Evolutionary conservation across 2,797 vertebrate species (phyloP), one percentile per base, ranked within the genome.

Genomic region (Aratinga solstitialis): DNA sequence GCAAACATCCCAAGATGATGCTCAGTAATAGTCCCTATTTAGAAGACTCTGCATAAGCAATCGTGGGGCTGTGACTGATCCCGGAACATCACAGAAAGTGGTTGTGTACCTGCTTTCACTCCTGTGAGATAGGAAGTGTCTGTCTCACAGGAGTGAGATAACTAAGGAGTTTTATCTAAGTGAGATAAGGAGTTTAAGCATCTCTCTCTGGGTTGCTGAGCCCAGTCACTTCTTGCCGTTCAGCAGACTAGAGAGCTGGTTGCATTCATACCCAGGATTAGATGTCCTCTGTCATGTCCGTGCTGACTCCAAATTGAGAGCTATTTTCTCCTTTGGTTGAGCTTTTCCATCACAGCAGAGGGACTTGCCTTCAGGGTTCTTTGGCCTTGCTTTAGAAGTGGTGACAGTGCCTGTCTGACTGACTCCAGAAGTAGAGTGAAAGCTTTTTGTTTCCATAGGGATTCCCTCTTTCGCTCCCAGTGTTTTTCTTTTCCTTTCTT

Each of bases 391-490:
- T 59, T 89, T 89, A 1, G 53, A 66, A 68, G 36, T 36, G 65
- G 61, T 82, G 67, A 84, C 75, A 74, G 22, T 42, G 50, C 73
- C 47, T 62, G 38, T 86, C 84, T 91, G 80, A 68, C 59, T 94
- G 65, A 74, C 66, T 74, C 56, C 7, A 2, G 62, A 32, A 78
- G 51, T 19, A 3, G 68, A 92, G 48, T 73, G 43, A 92, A 93
- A 82, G 74, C 47, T 84, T 87, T 90, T 87, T 89, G 53, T 90
- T 91, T 93, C 72, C 58, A 51, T 50, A 89, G 80, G 86, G 90
- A 78, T 87, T 90, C 67, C 68, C 54, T 84, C 34, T 77, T 73
- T 56, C 63, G 51, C 13, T 54, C 38, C 26, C 9, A 72, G 3
- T 68, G 15, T 43, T 79, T 80, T 84, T 53, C 5, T 59, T 73